Percentiles rank a stretch among this genome's conserved stretches.
Conservation (phyloP, 2,797 vertebrate genomes). For the Threskiornis aethiopicus region DNA sequence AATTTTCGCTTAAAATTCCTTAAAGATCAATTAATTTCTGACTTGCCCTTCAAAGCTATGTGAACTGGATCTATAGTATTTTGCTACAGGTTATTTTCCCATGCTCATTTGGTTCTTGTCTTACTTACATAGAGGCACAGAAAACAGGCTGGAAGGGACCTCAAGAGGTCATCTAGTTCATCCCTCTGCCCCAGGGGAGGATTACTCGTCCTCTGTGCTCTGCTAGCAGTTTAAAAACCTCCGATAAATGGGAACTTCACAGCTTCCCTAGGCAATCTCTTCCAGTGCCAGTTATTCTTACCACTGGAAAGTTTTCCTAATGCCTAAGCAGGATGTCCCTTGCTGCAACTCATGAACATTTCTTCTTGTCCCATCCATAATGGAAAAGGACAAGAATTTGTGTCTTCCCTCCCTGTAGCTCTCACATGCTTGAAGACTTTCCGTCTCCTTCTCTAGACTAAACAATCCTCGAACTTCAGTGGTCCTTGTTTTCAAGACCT, state of each 20-base stretch:
- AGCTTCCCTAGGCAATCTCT: neutral
- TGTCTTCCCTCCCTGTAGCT: neutral
- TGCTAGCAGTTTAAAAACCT: neutral
- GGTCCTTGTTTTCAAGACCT: neutral
- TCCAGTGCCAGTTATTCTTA: neutral
- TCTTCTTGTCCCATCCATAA: neutral
- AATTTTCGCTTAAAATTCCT: neutral
- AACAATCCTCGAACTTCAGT: neutral
- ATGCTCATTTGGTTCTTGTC: neutral
- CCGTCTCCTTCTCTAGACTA: neutral
- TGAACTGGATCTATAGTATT: neutral
- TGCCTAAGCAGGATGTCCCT: neutral
- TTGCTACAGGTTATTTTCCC: slow-evolving; percentile 5
- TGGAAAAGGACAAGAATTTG: neutral
- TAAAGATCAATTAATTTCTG: neutral
- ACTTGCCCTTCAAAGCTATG: neutral
- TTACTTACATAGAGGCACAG: neutral
- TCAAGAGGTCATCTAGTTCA: neutral
- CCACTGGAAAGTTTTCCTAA: neutral
- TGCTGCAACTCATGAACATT: neutral
- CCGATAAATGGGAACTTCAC: neutral
- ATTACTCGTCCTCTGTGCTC: neutral
- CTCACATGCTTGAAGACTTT: neutral
- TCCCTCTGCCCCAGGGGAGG: neutral
- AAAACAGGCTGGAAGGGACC: neutral